A percentile compares a stretch with the other conserved stretches of the same genome.
These are phyloP conservation scores for Parnassius orleans DNA, from an alignment of 2,888 invertebrate genomes.

Conservation along the genomic window DNA sequence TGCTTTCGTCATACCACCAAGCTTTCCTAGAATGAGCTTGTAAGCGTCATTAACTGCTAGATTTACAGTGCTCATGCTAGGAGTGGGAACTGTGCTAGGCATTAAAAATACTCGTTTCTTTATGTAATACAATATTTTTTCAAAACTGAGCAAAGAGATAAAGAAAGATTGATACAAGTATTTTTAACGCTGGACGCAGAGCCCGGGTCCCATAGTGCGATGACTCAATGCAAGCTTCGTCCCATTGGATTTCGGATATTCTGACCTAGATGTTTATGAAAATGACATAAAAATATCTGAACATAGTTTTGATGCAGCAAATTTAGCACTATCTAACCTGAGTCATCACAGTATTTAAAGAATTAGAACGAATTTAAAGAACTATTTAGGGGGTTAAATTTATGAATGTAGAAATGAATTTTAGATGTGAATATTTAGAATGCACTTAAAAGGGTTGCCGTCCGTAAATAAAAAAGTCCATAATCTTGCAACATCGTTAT, in stretches of 20 bases:
- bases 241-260: slow-evolving; percentile 54
- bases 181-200: slow-evolving; percentile 42
- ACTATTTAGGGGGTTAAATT: slow-evolving; percentile 48
- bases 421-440: slow-evolving; percentile 56
- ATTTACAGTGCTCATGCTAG: slow-evolving; percentile 26
- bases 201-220: slow-evolving; percentile 75
- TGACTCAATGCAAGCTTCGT: slow-evolving; percentile 81
- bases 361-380: slow-evolving; percentile 46
- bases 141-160: neutral
- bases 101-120: slow-evolving; percentile 20
- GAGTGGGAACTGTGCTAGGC: slow-evolving; percentile 11
- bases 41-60: slow-evolving; percentile 10
- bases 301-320: slow-evolving; percentile 5
- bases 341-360: slow-evolving; percentile 77
- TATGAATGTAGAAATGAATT: slow-evolving; percentile 62
- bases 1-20: slow-evolving; percentile 15
- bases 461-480: slow-evolving; percentile 69
- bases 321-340: slow-evolving; percentile 58
- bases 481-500: slow-evolving; percentile 75
- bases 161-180: slow-evolving; percentile 28
- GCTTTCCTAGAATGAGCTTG: slow-evolving; percentile 24
- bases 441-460: slow-evolving; percentile 48
- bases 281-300: slow-evolving; percentile 7
- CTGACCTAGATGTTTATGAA: slow-evolving; percentile 30
- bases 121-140: neutral